Conservation (phyloP, 2,113 vertebrate genomes). For the Lethenteron camtschaticum region DNA sequence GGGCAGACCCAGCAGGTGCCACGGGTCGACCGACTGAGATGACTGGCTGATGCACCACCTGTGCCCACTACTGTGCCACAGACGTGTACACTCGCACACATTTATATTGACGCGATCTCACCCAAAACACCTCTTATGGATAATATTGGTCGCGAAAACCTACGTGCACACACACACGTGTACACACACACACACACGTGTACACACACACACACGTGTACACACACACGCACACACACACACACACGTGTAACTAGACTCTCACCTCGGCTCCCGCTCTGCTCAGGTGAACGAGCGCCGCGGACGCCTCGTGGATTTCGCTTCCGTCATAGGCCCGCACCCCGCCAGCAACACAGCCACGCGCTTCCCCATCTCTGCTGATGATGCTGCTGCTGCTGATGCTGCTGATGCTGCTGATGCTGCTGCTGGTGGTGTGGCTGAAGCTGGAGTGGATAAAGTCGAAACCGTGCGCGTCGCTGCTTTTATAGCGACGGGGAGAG, state of each 20-base stretch:
- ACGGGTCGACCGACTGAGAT: too few relatives aligned
- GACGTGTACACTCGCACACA: background rate
- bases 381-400: too few relatives aligned
- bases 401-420: too few relatives aligned
- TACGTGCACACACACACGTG: background rate
- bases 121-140: too few relatives aligned
- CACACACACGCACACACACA: background rate
- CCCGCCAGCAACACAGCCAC: background rate
- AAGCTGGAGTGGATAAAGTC: too few relatives aligned
- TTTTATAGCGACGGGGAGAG: too few relatives aligned
- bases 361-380: background rate
- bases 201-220: background rate
- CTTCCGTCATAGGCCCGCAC: constrained; percentile 28
- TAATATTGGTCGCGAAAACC: background rate
- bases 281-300: constrained; percentile 31
- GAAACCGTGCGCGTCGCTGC: too few relatives aligned
- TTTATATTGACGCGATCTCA: too few relatives aligned
- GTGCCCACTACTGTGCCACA: background rate
- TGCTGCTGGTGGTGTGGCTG: too few relatives aligned
- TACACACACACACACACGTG: background rate
- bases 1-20: too few relatives aligned
- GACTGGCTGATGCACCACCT: too few relatives aligned
- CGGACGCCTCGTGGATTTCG: constrained; percentile 32
- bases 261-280: constrained; percentile 25
- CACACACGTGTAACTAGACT: too few relatives aligned